phyloP scores from a whole-genome alignment of 2,797 vertebrate species.

The Anolis apletophallus region DNA sequence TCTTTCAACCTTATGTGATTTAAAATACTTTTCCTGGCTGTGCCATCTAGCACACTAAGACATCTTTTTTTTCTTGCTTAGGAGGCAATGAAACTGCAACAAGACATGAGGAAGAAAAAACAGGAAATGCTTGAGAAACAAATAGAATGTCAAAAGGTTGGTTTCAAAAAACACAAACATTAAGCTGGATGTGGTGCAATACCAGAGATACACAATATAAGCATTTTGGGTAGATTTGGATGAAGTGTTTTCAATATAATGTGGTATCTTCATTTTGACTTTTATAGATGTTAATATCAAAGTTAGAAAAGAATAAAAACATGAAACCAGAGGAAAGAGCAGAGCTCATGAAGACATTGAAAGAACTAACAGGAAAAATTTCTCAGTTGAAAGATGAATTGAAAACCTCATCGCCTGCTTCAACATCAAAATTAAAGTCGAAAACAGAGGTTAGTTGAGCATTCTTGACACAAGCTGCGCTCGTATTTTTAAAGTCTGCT shows the following conservation, averaged over 20 bases:
- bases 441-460: slow-evolving; percentile 89
- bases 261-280: slow-evolving; percentile 50
- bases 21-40: neutral
- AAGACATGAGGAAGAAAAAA: slow-evolving; percentile 97
- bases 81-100: slow-evolving; percentile 95
- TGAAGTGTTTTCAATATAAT: slow-evolving; percentile 32
- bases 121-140: slow-evolving; percentile 96
- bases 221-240: slow-evolving; percentile 22
- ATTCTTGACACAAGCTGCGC: neutral
- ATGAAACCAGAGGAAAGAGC: slow-evolving; percentile 95
- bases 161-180: neutral
- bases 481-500: no score
- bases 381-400: slow-evolving; percentile 94
- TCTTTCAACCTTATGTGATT: neutral
- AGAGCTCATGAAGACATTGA: slow-evolving; percentile 96
- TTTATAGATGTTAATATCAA: slow-evolving; percentile 91
- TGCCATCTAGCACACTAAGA: neutral
- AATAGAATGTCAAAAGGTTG: slow-evolving; percentile 98
- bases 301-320: slow-evolving; percentile 92
- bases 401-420: slow-evolving; percentile 82
- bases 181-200: neutral
- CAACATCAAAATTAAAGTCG: slow-evolving; percentile 87
- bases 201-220: neutral
- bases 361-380: slow-evolving; percentile 94
- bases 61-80: slow-evolving; percentile 56